Conservation (phyloP, 2,113 vertebrate species). For the Varanus komodoensis region DNA sequence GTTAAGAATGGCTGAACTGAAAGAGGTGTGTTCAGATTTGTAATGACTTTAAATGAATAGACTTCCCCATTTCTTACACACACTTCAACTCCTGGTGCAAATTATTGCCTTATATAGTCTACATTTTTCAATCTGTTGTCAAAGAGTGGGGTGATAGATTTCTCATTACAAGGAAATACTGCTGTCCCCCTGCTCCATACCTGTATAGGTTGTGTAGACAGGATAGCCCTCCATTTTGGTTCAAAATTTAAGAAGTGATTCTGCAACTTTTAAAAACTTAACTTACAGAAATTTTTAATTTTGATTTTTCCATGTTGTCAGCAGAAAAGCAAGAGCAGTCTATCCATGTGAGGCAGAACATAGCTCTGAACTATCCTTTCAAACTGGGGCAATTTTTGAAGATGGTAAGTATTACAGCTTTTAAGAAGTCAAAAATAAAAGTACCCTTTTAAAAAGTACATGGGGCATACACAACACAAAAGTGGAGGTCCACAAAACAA, state of each 20-base stretch:
- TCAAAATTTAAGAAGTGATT: slow-evolving; percentile 42
- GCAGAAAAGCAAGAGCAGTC: slow-evolving; percentile 92
- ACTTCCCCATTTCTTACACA: not conserved
- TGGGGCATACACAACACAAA: not conserved
- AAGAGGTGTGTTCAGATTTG: not conserved
- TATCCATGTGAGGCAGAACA: slow-evolving; percentile 97
- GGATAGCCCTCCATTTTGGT: slow-evolving; percentile 39
- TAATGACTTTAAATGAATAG: not conserved
- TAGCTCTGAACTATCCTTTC: slow-evolving; percentile 95
- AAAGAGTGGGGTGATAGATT: not conserved
- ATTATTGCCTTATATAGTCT: not conserved
- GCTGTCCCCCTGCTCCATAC: not conserved
- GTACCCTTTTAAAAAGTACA: slow-evolving; percentile 1
- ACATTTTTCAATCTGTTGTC: not conserved
- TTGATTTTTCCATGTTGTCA: slow-evolving; percentile 80
- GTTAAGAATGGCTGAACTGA: slow-evolving; percentile 1
- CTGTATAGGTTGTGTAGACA: slow-evolving; percentile 34
- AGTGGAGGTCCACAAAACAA: not conserved
- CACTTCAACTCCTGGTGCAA: not conserved
- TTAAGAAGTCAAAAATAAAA: slow-evolving; percentile 54
- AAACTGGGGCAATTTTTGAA: slow-evolving; percentile 95
- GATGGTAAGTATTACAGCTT: slow-evolving; percentile 87
- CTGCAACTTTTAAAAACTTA: not conserved
- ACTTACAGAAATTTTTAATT: slow-evolving; percentile 21
- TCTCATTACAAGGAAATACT: not conserved